Evolutionary conservation across 2,113 vertebrate species (phyloP).

Genomic region (Emydocephalus ijimae): DNA sequence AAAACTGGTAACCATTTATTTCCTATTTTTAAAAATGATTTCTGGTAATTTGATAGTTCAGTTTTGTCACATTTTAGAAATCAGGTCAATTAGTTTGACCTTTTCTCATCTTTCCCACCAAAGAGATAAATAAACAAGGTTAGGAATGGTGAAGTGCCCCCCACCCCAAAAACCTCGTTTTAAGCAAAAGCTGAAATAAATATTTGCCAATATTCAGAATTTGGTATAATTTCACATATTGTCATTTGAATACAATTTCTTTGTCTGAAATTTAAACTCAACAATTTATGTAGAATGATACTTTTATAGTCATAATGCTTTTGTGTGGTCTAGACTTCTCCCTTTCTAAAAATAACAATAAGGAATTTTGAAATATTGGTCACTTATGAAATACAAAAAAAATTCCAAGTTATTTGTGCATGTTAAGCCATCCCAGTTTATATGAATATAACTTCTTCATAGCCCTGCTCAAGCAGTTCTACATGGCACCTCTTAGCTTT

Average conservation of each 20-base stretch:
- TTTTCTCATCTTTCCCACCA: background rate
- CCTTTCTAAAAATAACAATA: background rate
- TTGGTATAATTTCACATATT: background rate
- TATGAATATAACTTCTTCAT: background rate
- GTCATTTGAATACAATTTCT: background rate
- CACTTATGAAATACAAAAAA: background rate
- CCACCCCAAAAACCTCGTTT: background rate
- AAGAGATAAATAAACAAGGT: background rate
- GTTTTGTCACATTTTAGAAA: background rate
- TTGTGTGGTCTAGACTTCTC: background rate
- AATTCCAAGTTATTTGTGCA: background rate
- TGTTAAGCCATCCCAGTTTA: background rate
- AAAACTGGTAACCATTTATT: conserved; percentile 42
- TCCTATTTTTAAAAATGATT: background rate
- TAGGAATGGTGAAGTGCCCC: too few relatives aligned
- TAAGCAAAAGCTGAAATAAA: background rate
- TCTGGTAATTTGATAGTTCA: background rate
- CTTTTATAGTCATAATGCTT: background rate
- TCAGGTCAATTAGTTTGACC: background rate
- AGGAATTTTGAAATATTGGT: background rate
- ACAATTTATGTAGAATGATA: background rate
- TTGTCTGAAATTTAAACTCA: background rate
- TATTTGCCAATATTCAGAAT: background rate
- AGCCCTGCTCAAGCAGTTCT: background rate
- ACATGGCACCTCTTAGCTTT: background rate